Conservation (phyloP, 2,888 invertebrate genomes). For the Conistra vaccinii region DNA sequence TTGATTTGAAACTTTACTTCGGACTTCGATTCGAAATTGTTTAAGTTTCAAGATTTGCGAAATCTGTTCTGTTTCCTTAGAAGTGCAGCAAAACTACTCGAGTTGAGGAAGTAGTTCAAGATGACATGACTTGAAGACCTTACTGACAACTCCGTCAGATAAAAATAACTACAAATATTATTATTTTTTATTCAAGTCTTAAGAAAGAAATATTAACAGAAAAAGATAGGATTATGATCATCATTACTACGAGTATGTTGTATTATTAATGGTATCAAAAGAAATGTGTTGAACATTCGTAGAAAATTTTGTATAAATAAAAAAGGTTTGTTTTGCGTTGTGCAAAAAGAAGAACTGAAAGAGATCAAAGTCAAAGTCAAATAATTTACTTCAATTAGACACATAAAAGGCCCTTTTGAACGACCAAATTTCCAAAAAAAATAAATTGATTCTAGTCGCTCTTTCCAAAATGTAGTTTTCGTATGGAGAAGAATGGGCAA, state of each 20-base stretch:
- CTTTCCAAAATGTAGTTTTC: no score
- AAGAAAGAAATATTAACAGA: not conserved
- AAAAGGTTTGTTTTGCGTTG: not conserved
- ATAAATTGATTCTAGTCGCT: no score
- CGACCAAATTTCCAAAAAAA: no score
- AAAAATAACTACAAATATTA: not conserved
- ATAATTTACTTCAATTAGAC: no score
- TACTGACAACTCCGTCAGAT: no score
- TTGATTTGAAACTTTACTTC: conserved; percentile 39
- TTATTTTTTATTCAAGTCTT: not conserved
- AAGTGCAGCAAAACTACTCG: conserved; percentile 14
- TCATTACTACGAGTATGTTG: not conserved
- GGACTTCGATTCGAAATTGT: conserved; percentile 40
- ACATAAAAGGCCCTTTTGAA: no score
- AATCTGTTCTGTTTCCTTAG: conserved; percentile 38
- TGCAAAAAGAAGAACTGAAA: no score
- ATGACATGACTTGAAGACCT: not conserved
- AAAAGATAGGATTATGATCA: not conserved
- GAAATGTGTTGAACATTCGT: not conserved
- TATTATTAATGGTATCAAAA: not conserved
- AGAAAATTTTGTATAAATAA: not conserved
- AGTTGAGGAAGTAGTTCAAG: conserved; percentile 10
- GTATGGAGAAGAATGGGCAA: no score
- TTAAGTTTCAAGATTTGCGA: conserved; percentile 40
- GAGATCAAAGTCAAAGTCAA: no score